Percentiles rank a stretch among this genome's conserved stretches.
Evolutionary conservation across 2,797 vertebrate species (phyloP).

Genomic region (Sebastes hopkinsi): DNA sequence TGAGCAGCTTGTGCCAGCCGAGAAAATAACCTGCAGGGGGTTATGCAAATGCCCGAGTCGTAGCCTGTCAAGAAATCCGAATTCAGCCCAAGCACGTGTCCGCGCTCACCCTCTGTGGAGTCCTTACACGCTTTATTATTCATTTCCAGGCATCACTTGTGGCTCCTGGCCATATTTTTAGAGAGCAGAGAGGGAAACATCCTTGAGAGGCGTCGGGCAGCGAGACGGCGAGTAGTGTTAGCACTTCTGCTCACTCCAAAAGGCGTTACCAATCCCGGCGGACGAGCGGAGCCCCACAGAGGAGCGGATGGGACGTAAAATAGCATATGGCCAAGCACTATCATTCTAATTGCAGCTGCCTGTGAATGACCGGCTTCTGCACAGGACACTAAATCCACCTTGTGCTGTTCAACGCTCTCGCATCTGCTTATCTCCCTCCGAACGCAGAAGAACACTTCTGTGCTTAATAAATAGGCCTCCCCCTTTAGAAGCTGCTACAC

Average conservation of each 20-base stretch:
- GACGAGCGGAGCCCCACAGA: constrained; percentile 26
- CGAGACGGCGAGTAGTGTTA: constrained; percentile 27
- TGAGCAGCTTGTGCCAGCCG: constrained; percentile 38
- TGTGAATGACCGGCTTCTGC: constrained; percentile 38
- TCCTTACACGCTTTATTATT: constrained; percentile 61
- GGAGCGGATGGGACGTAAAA: constrained; percentile 27
- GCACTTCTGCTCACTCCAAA: constrained; percentile 50
- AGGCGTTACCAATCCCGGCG: constrained; percentile 37
- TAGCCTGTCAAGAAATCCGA: constrained; percentile 53
- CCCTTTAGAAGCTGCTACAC: background rate
- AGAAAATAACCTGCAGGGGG: constrained; percentile 39
- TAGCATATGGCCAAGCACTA: constrained; percentile 55
- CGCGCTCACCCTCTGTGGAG: constrained; percentile 45
- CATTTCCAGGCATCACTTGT: constrained; percentile 61
- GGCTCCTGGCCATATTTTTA: constrained; percentile 56
- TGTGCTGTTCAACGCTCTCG: constrained; percentile 15
- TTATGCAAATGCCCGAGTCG: constrained; percentile 58
- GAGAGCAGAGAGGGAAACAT: constrained; percentile 39
- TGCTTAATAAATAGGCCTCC: constrained; percentile 25
- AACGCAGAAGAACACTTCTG: constrained; percentile 24
- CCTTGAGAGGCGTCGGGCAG: constrained; percentile 41
- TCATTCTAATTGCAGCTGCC: constrained; percentile 62
- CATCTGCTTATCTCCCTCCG: constrained; percentile 57
- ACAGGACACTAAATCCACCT: constrained; percentile 51
- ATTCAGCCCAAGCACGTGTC: constrained; percentile 40